Evolutionary conservation across 1,140 invertebrate genomes (phyloP), one percentile per base, ranked within the genome.

Genomic region (Orussus abietinus): DNA sequence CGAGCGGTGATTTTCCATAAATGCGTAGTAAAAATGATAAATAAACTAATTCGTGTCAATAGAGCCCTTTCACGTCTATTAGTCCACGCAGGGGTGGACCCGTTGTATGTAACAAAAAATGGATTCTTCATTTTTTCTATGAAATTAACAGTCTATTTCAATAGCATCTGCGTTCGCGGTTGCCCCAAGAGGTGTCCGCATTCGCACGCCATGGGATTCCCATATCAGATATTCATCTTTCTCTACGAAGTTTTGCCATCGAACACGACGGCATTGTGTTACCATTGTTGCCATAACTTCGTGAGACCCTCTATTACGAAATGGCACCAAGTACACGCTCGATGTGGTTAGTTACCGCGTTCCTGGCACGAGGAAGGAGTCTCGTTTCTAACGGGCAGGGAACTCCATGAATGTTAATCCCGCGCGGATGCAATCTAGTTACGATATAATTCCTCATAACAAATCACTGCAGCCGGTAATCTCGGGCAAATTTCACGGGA

Each of bases 141-240:
- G n/a, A n/a, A n/a, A n/a, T n/a, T n/a, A n/a, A n/a, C n/a, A n/a
- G n/a, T n/a, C n/a, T n/a, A n/a, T n/a, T n/a, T n/a, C n/a, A n/a
- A n/a, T n/a, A n/a, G n/a, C n/a, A n/a, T n/a, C n/a, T n/a, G n/a
- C n/a, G n/a, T n/a, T n/a, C n/a, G n/a, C n/a, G 11, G 11, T 26
- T 10, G 9, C 9, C 9, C 12, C 13, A 10, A 32, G 7, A 17
- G 17, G 47, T 48, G 53, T 53, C 50, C 47, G 45, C 46, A 46
- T 59, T 59, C 53, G 49, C 57, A 56, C 45, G 46, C 34, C 32
- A 46, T 34, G n/a, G 34, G 38, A 51, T 59, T 56, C 57, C 49
- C 53, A 59, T 52, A 47, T 57, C 42, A 51, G 57, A 59, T 59
- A 59, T 54, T 51, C 54, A 57, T 59, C 57, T 57, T 52, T 54